phyloP scores from a whole-genome alignment of 92 coral and sea anemone genomes.

The Blastomussa wellsi region DNA sequence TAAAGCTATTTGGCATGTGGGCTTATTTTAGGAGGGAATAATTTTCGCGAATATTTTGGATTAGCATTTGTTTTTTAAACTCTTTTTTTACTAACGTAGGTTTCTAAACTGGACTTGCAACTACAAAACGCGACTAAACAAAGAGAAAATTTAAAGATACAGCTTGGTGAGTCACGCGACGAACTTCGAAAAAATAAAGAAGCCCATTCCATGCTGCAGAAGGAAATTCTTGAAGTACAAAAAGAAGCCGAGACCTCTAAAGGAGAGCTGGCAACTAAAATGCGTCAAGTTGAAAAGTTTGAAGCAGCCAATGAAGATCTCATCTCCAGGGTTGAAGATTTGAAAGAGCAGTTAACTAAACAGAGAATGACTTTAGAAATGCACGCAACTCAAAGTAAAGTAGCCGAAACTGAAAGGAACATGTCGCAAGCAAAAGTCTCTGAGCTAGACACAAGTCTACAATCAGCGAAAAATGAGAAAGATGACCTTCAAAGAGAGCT shows the following conservation, averaged over 20 bases:
- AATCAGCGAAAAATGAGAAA: conserved; percentile 48
- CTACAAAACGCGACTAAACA: conserved; percentile 65
- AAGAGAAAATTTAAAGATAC: conserved; percentile 55
- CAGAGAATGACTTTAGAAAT: conserved; percentile 56
- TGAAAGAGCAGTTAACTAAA: conserved; percentile 52
- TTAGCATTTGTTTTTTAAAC: not conserved
- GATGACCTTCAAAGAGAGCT: conserved; percentile 55
- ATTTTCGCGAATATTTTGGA: too few species aligned
- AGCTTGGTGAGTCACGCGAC: conserved; percentile 58
- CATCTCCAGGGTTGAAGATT: conserved; percentile 52
- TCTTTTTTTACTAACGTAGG: conserved; percentile 27
- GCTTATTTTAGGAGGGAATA: too few species aligned
- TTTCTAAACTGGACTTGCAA: conserved; percentile 75
- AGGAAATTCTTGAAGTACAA: conserved; percentile 52
- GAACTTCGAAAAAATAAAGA: conserved; percentile 63
- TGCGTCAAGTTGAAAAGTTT: conserved; percentile 58
- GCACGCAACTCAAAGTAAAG: conserved; percentile 43
- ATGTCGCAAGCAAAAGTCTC: conserved; percentile 45
- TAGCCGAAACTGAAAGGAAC: conserved; percentile 47
- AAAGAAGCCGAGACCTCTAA: conserved; percentile 42
- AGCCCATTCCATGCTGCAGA: conserved; percentile 41
- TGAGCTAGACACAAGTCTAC: conserved; percentile 57
- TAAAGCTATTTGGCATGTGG: too few species aligned
- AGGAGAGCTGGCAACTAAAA: conserved; percentile 53
- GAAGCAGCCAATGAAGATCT: conserved; percentile 56